phyloP scores from a whole-genome alignment of 2,797 vertebrate genomes.

The Denticeps clupeoides region DNA sequence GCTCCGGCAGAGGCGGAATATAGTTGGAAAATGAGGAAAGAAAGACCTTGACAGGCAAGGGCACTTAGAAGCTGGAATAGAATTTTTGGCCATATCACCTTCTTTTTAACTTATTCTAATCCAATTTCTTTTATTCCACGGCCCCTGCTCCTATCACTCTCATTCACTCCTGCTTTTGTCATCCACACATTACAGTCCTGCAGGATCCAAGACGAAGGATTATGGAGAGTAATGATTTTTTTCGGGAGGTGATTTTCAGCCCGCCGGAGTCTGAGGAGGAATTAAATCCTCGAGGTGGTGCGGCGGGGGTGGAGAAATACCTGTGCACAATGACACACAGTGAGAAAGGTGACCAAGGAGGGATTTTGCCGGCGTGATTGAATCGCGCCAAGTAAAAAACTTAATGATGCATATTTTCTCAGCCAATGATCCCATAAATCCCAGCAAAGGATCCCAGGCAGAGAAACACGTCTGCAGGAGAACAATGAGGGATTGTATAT shows the following conservation, averaged over 20 bases:
- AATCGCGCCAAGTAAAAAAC: conserved; percentile 32
- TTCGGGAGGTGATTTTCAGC: conserved; percentile 23
- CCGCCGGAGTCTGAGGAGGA: conserved; percentile 17
- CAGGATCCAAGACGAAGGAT: conserved; percentile 24
- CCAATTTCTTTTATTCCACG: conserved; percentile 29
- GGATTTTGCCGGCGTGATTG: conserved; percentile 36
- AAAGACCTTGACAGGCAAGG: conserved; percentile 31
- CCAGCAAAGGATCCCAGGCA: conserved; percentile 22
- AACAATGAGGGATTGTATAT: conserved; percentile 26
- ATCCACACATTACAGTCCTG: conserved; percentile 30
- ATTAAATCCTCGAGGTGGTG: conserved; percentile 24
- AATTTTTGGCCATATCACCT: conserved; percentile 25
- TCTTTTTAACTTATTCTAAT: conserved; percentile 28
- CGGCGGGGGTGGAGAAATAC: conserved; percentile 13
- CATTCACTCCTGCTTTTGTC: conserved; percentile 24
- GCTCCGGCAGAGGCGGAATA: conserved; percentile 10
- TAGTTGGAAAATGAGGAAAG: conserved; percentile 28
- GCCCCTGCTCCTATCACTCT: conserved; percentile 13
- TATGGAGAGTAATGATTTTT: conserved; percentile 31
- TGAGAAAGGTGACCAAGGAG: conserved; percentile 16
- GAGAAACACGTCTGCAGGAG: conserved; percentile 24
- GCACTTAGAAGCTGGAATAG: conserved; percentile 29
- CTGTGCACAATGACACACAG: conserved; percentile 17
- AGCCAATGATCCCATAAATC: conserved; percentile 38
- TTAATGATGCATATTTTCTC: conserved; percentile 36